These are phyloP conservation scores for Podiceps cristatus DNA, from an alignment of 2,113 vertebrate species.

Conservation along the genomic window DNA sequence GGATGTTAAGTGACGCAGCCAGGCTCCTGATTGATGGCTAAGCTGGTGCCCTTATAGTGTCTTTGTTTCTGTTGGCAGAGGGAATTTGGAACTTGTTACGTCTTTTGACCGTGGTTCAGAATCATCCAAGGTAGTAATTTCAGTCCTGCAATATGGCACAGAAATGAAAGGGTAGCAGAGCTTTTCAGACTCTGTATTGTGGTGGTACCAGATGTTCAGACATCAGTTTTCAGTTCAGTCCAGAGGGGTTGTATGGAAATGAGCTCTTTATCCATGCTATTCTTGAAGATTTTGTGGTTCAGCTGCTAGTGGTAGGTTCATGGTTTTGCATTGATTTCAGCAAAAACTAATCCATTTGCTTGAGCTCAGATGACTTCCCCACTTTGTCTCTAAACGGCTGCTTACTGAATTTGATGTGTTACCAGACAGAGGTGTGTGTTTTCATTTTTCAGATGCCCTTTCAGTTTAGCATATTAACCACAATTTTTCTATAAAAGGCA, in stretches of 20 bases:
- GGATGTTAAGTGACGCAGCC: neutral
- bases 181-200: neutral
- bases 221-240: neutral
- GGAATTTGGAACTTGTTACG: neutral
- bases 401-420: neutral
- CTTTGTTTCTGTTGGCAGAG: neutral
- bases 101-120: neutral
- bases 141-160: neutral
- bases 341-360: neutral
- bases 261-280: neutral
- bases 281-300: slow-evolving; percentile 15
- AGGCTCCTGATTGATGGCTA: neutral
- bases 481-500: neutral
- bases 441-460: neutral
- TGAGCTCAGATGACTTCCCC: neutral
- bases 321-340: neutral
- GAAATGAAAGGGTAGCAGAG: neutral
- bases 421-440: neutral
- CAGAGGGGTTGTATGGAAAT: neutral
- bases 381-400: neutral
- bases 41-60: neutral
- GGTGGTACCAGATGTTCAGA: neutral
- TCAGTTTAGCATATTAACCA: neutral
- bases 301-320: neutral
- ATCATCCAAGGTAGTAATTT: neutral